These are phyloP conservation scores for Caenorhabditis inopinata DNA, from an alignment of 1,140 invertebrate species.

Conservation along the genomic window DNA sequence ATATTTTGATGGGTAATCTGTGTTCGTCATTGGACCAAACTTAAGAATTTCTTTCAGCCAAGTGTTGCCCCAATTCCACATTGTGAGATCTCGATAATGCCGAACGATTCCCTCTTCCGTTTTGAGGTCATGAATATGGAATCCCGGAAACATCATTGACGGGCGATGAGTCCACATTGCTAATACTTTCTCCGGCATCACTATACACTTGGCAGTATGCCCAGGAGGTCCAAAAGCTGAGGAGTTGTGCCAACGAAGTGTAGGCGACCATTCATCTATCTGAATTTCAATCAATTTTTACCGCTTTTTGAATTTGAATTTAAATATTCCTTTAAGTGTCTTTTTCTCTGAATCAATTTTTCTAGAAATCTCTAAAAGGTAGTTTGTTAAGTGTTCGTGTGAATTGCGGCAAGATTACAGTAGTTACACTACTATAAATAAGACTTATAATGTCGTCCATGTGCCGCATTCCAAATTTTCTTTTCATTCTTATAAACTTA, in stretches of 20 bases:
- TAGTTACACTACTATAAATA: too few relatives aligned
- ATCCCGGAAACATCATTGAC: neutral
- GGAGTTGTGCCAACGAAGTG: conserved; percentile 11
- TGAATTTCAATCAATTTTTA: too few relatives aligned
- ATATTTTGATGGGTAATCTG: neutral
- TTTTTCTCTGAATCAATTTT: too few relatives aligned
- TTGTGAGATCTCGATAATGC: conserved; percentile 21
- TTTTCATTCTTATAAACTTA: too few relatives aligned
- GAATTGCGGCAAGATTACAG: too few relatives aligned
- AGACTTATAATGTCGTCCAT: too few relatives aligned
- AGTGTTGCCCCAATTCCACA: conserved; percentile 1
- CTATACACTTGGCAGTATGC: neutral
- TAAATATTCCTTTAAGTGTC: too few relatives aligned
- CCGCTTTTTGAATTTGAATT: too few relatives aligned
- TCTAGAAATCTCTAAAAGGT: too few relatives aligned
- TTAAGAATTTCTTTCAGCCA: neutral
- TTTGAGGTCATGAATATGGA: neutral
- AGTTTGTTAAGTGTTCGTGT: too few relatives aligned
- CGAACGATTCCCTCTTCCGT: conserved; percentile 12
- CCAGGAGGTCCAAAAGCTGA: neutral
- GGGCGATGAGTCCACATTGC: conserved; percentile 13
- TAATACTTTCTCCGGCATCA: neutral
- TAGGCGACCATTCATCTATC: conserved; percentile 12
- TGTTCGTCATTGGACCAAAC: neutral
- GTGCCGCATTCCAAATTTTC: too few relatives aligned